phyloP scores from a whole-genome alignment of 2,113 vertebrate genomes.

The Sterrhoptilus dennistouni region DNA sequence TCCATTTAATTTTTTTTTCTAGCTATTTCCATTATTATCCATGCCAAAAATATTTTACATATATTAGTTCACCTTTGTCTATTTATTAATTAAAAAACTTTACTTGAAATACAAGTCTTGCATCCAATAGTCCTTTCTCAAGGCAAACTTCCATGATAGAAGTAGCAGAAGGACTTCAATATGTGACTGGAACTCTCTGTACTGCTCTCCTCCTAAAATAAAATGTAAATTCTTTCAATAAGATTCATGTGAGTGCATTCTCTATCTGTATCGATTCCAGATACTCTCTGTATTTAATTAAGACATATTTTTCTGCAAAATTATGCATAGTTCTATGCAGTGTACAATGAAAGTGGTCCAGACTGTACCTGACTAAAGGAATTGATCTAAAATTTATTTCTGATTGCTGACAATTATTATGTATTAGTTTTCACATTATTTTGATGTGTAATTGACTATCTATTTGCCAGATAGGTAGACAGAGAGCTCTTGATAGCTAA shows the following conservation, averaged over 20 bases:
- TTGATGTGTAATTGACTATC: not conserved
- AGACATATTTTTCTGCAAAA: not conserved
- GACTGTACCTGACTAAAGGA: not conserved
- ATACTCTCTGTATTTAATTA: conserved; percentile 21
- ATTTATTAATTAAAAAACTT: not conserved
- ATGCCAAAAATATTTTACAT: not conserved
- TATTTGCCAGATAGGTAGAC: not conserved
- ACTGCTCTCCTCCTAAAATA: conserved; percentile 5
- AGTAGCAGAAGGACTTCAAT: not conserved
- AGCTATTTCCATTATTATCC: conserved; percentile 14
- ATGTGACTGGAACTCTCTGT: not conserved
- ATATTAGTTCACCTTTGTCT: not conserved
- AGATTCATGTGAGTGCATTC: conserved; percentile 14
- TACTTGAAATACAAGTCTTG: not conserved
- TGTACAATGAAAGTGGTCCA: not conserved
- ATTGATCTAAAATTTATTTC: not conserved
- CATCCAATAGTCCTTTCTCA: not conserved
- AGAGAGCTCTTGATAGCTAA: not conserved
- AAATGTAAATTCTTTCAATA: not conserved
- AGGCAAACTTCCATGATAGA: not conserved
- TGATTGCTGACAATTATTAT: not conserved
- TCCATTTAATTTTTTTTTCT: conserved; percentile 43
- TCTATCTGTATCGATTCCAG: not conserved
- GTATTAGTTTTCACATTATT: not conserved
- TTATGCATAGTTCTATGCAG: not conserved